Conservation (phyloP, 37 sponge, comb jelly and placozoan genomes). For the Haliclona indistincta region DNA sequence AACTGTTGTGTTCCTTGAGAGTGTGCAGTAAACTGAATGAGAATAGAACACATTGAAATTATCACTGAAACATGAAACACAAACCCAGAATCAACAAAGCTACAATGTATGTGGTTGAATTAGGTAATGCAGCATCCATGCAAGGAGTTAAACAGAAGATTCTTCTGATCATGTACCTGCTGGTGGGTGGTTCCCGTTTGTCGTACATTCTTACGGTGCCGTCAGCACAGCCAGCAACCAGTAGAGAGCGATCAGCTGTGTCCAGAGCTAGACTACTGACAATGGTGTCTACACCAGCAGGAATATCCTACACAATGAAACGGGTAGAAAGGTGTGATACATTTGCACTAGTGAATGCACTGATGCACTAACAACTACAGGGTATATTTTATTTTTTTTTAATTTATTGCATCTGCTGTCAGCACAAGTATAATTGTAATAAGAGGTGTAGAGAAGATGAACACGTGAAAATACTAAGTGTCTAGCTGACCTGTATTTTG, state of each 20-base stretch:
- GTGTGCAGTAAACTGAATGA: slow-evolving; percentile 73
- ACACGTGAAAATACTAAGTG: no score
- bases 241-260: slow-evolving; percentile 39
- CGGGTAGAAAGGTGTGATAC: neutral
- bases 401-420: neutral
- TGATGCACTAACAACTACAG: neutral
- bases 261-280: slow-evolving; percentile 81
- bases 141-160: neutral
- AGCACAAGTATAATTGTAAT: neutral
- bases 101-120: neutral
- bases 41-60: neutral
- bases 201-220: slow-evolving; percentile 89
- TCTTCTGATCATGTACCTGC: slow-evolving; percentile 44
- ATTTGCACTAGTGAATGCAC: neutral
- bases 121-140: neutral
- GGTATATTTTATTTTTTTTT: neutral
- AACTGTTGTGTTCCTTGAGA: slow-evolving; percentile 71
- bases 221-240: slow-evolving; percentile 94
- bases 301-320: slow-evolving; percentile 60
- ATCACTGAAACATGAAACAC: neutral
- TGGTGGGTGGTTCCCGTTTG: slow-evolving; percentile 58
- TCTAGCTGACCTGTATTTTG: no score
- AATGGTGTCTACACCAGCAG: slow-evolving; percentile 80
- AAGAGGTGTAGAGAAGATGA: neutral
- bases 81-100: no score